A percentile compares a stretch with the other conserved stretches of the same genome.
phyloP scores from a whole-genome alignment of 2,888 invertebrate genomes.

The Agrotis ipsilon region DNA sequence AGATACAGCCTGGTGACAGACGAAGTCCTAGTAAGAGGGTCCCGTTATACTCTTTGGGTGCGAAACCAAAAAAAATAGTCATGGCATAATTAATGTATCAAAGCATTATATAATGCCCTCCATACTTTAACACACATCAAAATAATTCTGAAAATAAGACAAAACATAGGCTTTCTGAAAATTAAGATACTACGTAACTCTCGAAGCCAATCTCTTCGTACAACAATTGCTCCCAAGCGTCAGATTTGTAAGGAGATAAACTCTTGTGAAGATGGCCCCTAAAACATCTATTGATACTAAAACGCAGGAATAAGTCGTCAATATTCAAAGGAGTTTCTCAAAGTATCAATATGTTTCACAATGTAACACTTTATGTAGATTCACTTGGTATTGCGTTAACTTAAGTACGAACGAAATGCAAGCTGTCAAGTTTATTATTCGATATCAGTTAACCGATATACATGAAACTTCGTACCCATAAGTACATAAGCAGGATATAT shows the following conservation, averaged over 20 bases:
- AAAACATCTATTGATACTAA: constrained; percentile 41
- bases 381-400: constrained; percentile 4
- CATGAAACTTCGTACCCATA: too few species aligned
- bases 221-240: neutral
- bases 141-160: neutral
- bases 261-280: constrained; percentile 9
- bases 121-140: neutral
- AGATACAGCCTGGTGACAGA: too few species aligned
- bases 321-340: constrained; percentile 34
- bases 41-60: too few species aligned
- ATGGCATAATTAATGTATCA: too few species aligned
- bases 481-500: too few species aligned
- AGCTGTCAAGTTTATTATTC: too few species aligned
- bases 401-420: neutral
- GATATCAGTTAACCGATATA: too few species aligned
- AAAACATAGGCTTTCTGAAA: neutral
- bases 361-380: constrained; percentile 17
- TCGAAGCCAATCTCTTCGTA: constrained; percentile 1
- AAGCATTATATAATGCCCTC: too few species aligned
- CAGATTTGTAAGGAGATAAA: constrained; percentile 12
- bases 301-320: constrained; percentile 15
- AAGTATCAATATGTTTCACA: constrained; percentile 25
- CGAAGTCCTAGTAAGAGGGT: too few species aligned
- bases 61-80: too few species aligned
- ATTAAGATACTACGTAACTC: neutral